Evolutionary conservation across 2,888 invertebrate species (phyloP), one percentile per base, ranked within the genome.

Genomic region (Rhodophaea formosa): DNA sequence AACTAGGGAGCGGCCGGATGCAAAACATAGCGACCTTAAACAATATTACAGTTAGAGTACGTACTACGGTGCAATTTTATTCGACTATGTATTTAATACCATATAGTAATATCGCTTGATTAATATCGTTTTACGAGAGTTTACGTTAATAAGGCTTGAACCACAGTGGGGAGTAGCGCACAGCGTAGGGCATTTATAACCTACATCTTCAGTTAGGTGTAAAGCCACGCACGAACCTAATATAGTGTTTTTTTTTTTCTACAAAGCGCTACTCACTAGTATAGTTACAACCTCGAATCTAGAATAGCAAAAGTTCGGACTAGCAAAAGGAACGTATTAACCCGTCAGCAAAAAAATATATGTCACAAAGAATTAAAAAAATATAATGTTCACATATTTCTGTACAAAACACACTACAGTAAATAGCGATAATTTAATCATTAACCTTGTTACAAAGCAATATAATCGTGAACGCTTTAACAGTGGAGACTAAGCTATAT

Each of bases 101-200:
- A 78, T 66, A 79, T 84, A 84, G 75, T 86, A 88, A 88, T 89
- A 88, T 88, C 85, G 81, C 79, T 75, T 72, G 70, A 73, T 77
- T 75, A 86, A 82, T 84, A 83, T 84, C 84, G 78, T 80, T 75
- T 72, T 62, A 80, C 77, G 75, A 79, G 70, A 74, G 23, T 54
- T n/a, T 43, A 56, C 39, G 29, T 45, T 29, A 59, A 51, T 43
- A 43, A 44, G 43, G 30, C 39, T 44, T 44, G 15, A 49, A 56
- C 23, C 39, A 47, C 39, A 56, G 29, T 56, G 12, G 43, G 32
- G 32, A 35, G 54, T n/a, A 45, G 54, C 47, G 59, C 49, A 47
- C 43, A 49, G 30, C 23, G 23, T 44, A 51, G 35, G 32, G 44
- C 32, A 12, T 45, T 35, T 35, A 35, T 45, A 17, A 55, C 29